A percentile compares a stretch with the other conserved stretches of the same genome.
phyloP scores from a whole-genome alignment of 2,888 invertebrate species.

The Agrotis segetum region DNA sequence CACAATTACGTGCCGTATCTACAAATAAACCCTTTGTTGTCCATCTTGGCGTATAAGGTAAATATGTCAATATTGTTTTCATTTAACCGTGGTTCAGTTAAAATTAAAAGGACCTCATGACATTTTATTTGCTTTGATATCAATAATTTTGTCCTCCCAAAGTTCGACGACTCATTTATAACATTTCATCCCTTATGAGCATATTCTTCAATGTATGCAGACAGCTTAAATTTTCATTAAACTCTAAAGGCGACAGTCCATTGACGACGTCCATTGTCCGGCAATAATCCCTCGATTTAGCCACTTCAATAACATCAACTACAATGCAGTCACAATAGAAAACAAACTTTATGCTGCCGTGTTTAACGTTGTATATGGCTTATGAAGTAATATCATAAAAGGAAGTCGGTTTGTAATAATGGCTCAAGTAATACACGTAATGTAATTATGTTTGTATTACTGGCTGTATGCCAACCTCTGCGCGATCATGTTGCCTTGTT shows the following conservation, averaged over 20 bases:
- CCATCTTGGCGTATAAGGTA: neutral
- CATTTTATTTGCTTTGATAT: neutral
- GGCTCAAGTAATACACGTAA: conserved; percentile 59
- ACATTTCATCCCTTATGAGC: neutral
- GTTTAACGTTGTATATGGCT: conserved; percentile 10
- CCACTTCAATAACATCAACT: conserved; percentile 60
- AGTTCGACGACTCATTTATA: conserved; percentile 1
- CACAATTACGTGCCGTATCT: conserved; percentile 45
- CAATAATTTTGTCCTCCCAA: neutral
- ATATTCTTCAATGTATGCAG: conserved; percentile 14
- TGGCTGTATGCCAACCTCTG: conserved; percentile 64
- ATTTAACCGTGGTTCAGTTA: conserved; percentile 1
- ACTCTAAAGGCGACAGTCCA: conserved; percentile 61
- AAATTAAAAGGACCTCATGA: conserved; percentile 12
- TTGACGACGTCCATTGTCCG: conserved; percentile 66
- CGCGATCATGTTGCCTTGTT: conserved; percentile 68
- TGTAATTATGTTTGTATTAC: conserved; percentile 66
- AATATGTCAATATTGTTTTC: conserved; percentile 16
- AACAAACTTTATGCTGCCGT: conserved; percentile 16
- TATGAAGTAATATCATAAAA: conserved; percentile 41
- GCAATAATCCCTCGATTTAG: conserved; percentile 68
- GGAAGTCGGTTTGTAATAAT: conserved; percentile 63
- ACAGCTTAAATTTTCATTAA: conserved; percentile 39
- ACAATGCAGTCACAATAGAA: conserved; percentile 4
- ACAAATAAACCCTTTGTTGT: conserved; percentile 22